Conservation (phyloP, 2,888 invertebrate species). For the Liodrosophila aerea region DNA sequence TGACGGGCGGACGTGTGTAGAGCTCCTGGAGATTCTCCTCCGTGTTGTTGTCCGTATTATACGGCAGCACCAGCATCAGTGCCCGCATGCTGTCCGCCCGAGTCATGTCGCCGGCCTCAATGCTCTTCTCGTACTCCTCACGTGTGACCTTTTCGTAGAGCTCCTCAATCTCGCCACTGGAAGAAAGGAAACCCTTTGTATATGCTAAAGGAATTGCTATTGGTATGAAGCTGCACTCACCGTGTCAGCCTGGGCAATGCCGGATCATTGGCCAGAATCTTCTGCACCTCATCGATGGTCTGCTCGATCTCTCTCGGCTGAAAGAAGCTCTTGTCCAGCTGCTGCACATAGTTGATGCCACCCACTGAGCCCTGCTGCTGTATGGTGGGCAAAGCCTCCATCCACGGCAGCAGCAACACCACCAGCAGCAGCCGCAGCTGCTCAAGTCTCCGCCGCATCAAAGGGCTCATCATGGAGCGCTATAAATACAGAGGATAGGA, state of each 20-base stretch:
- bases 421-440: slow-evolving; percentile 25
- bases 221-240: slow-evolving; percentile 48
- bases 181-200: too few species aligned
- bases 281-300: slow-evolving; percentile 82
- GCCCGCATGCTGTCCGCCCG: slow-evolving; percentile 82
- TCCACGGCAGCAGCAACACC: slow-evolving; percentile 9
- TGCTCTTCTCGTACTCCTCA: slow-evolving; percentile 82
- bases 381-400: slow-evolving; percentile 58
- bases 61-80: slow-evolving; percentile 82
- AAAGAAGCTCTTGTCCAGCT: slow-evolving; percentile 68
- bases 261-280: slow-evolving; percentile 80
- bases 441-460: slow-evolving; percentile 12
- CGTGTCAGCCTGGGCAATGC: slow-evolving; percentile 80
- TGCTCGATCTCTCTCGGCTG: slow-evolving; percentile 78
- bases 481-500: background rate
- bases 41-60: slow-evolving; percentile 81
- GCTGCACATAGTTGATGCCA: slow-evolving; percentile 51
- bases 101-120: slow-evolving; percentile 80
- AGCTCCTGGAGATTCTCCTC: slow-evolving; percentile 81
- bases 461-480: slow-evolving; percentile 27
- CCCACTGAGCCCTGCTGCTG: slow-evolving; percentile 32
- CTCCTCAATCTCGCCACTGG: slow-evolving; percentile 82
- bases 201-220: background rate
- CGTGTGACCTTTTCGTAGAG: slow-evolving; percentile 82
- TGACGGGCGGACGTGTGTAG: slow-evolving; percentile 81